phyloP scores from a whole-genome alignment of 2,888 invertebrate genomes.

The Parnassius glacialis region DNA sequence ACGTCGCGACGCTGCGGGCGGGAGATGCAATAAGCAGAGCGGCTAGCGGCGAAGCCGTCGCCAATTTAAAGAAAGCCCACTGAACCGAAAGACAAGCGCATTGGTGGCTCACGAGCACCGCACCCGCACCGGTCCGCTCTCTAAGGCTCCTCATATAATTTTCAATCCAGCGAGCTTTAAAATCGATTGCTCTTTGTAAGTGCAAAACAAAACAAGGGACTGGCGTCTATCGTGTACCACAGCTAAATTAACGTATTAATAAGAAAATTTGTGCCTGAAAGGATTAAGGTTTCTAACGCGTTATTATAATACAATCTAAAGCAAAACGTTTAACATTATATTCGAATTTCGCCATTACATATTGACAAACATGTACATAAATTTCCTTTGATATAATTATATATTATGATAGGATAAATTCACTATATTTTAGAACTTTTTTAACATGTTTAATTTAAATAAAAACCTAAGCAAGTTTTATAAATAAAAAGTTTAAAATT shows the following conservation, averaged over 20 bases:
- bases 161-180: slow-evolving; percentile 80
- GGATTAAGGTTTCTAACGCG: slow-evolving; percentile 29
- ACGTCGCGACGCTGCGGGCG: slow-evolving; percentile 73
- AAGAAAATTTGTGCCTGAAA: slow-evolving; percentile 44
- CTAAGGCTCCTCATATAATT: slow-evolving; percentile 78
- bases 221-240: slow-evolving; percentile 48
- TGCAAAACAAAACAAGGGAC: slow-evolving; percentile 67
- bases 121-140: slow-evolving; percentile 61
- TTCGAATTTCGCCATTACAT: too few relatives aligned
- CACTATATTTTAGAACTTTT: too few relatives aligned
- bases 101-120: slow-evolving; percentile 76
- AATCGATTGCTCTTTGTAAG: slow-evolving; percentile 80
- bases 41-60: slow-evolving; percentile 75
- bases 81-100: slow-evolving; percentile 82
- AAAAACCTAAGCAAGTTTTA: too few relatives aligned
- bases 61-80: slow-evolving; percentile 82
- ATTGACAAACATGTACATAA: too few relatives aligned
- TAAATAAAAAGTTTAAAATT: too few relatives aligned
- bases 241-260: slow-evolving; percentile 61
- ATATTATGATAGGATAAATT: too few relatives aligned
- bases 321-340: slow-evolving; percentile 31
- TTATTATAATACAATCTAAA: slow-evolving; percentile 10
- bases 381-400: too few relatives aligned
- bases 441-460: too few relatives aligned
- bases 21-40: slow-evolving; percentile 78